Conservation (phyloP, 2,888 invertebrate species). For the Cheiracanthium punctorium region DNA sequence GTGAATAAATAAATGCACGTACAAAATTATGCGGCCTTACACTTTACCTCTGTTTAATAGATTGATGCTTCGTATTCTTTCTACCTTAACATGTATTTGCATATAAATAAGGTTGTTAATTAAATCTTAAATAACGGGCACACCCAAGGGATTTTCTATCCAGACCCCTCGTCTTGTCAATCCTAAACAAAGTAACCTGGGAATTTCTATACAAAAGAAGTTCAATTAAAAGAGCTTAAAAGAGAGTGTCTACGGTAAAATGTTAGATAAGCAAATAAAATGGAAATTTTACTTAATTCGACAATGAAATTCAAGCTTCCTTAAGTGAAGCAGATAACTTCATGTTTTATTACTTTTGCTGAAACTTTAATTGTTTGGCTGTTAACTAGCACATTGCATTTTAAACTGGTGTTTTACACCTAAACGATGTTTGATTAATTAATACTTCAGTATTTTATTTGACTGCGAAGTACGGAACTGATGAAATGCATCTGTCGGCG, state of each 20-base stretch:
- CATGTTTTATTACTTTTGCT: too few relatives aligned
- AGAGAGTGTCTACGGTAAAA: neutral
- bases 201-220: neutral
- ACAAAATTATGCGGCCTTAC: neutral
- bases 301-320: too few relatives aligned
- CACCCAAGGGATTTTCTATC: neutral
- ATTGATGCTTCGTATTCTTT: neutral
- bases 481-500: too few relatives aligned
- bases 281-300: neutral
- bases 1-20: too few relatives aligned
- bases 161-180: neutral
- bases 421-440: too few relatives aligned
- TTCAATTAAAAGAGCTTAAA: neutral
- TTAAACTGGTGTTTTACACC: too few relatives aligned
- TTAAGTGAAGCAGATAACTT: too few relatives aligned
- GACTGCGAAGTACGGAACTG: too few relatives aligned
- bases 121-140: constrained; percentile 6
- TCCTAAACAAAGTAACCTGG: neutral
- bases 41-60: neutral
- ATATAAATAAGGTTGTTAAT: constrained; percentile 4
- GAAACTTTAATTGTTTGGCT: too few relatives aligned
- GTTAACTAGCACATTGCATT: too few relatives aligned
- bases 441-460: too few relatives aligned
- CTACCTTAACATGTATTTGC: neutral
- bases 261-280: neutral